These are phyloP conservation scores for Monopterus albus DNA, from an alignment of 2,113 vertebrate species.

Conservation along the genomic window DNA sequence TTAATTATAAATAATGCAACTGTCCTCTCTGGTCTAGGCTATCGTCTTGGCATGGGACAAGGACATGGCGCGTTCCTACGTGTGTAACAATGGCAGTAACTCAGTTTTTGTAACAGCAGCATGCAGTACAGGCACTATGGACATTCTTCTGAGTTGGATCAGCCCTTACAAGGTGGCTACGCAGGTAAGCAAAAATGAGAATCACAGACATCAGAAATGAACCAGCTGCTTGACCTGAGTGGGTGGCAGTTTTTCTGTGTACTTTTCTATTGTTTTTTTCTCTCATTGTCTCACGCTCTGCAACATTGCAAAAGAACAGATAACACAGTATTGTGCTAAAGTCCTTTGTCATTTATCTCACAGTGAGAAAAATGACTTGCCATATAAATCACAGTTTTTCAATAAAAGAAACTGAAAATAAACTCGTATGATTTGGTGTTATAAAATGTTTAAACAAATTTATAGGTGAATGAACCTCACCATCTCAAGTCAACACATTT, in stretches of 20 bases:
- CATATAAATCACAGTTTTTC: no score
- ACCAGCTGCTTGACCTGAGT: neutral
- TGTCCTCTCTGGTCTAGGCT: slow-evolving; percentile 55
- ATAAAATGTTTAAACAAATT: no score
- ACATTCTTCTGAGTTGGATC: slow-evolving; percentile 67
- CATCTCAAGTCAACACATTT: no score
- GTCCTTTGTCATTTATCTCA: no score
- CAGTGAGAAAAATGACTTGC: no score
- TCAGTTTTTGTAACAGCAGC: slow-evolving; percentile 28
- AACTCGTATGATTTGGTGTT: no score
- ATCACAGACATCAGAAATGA: neutral
- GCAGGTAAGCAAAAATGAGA: slow-evolving; percentile 65
- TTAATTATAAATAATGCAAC: neutral
- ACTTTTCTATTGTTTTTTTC: neutral
- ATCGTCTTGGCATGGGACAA: slow-evolving; percentile 59
- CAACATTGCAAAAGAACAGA: no score
- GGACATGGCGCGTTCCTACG: slow-evolving; percentile 17
- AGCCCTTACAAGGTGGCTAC: slow-evolving; percentile 62
- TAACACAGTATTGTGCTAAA: no score
- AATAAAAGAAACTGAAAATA: no score
- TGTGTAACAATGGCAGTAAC: slow-evolving; percentile 65
- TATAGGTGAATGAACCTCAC: no score
- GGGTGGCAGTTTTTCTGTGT: neutral
- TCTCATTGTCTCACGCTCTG: no score
- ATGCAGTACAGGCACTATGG: slow-evolving; percentile 49